These are phyloP conservation scores for Gymnopithys bicolor DNA, from an alignment of 2,797 vertebrate genomes.

Conservation along the genomic window DNA sequence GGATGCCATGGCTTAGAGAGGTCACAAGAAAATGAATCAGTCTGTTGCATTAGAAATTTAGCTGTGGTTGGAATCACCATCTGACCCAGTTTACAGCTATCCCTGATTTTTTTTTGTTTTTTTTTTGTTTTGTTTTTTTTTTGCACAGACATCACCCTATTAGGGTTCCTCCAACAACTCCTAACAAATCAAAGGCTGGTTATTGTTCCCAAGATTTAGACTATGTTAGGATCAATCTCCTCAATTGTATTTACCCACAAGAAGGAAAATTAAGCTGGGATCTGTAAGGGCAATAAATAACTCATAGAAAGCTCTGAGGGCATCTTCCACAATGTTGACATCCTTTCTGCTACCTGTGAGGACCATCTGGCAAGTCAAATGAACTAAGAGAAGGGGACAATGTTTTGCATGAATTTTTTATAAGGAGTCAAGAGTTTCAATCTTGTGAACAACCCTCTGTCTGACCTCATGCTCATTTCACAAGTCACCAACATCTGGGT, in stretches of 20 bases:
- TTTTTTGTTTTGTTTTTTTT: background rate
- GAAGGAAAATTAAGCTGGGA: background rate
- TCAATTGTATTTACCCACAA: background rate
- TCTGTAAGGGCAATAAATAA: background rate
- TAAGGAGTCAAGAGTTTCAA: background rate
- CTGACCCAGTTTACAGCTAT: background rate
- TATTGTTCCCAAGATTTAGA: background rate
- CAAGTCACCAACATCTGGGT: rapidly evolving
- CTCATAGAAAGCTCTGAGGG: background rate
- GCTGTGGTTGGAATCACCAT: background rate
- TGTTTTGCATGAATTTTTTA: background rate
- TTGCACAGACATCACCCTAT: background rate
- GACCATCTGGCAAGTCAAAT: background rate
- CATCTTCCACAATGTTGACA: background rate
- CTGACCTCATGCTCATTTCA: background rate
- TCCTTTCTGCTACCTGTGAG: background rate
- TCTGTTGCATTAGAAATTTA: background rate
- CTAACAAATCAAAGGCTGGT: background rate
- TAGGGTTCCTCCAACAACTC: background rate
- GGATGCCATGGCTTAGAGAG: background rate
- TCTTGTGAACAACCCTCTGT: background rate
- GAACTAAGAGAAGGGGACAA: background rate
- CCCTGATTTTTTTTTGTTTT: background rate
- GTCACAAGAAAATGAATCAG: background rate
- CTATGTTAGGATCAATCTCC: background rate